These are phyloP conservation scores for Mesembrinibis cayennensis DNA, from an alignment of 2,113 vertebrate species.

Conservation along the genomic window DNA sequence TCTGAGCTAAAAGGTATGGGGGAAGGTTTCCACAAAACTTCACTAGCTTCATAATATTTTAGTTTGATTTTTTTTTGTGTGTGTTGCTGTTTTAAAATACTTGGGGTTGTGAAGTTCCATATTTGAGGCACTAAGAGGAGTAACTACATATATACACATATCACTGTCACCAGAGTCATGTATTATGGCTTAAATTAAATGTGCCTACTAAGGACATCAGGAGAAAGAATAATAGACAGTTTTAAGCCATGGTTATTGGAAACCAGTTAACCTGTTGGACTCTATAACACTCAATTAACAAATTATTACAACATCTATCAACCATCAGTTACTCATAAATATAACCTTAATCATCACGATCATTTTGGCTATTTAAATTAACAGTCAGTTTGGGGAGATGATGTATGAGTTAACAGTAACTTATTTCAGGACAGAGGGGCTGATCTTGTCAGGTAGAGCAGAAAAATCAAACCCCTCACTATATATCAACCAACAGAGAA, in stretches of 20 bases:
- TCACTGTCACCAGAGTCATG: not conserved
- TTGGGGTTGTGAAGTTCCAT: not conserved
- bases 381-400: not conserved
- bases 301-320: constrained; percentile 5
- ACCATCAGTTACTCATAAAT: not conserved
- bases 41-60: not conserved
- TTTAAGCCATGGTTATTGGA: not conserved
- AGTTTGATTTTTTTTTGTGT: not conserved
- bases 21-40: not conserved
- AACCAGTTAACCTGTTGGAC: not conserved
- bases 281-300: not conserved
- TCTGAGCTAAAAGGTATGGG: not conserved
- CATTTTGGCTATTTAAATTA: not conserved
- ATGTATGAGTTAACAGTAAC: not conserved
- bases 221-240: not conserved
- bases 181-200: not conserved
- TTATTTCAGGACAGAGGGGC: not conserved
- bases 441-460: not conserved
- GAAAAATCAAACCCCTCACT: not conserved
- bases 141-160: not conserved
- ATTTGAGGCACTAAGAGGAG: not conserved
- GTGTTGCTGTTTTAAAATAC: not conserved
- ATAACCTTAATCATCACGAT: not conserved
- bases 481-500: not conserved
- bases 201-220: not conserved